These are phyloP conservation scores for Archaeoteleia sp. DNA, from an alignment of 2,888 invertebrate genomes.

Conservation along the genomic window DNA sequence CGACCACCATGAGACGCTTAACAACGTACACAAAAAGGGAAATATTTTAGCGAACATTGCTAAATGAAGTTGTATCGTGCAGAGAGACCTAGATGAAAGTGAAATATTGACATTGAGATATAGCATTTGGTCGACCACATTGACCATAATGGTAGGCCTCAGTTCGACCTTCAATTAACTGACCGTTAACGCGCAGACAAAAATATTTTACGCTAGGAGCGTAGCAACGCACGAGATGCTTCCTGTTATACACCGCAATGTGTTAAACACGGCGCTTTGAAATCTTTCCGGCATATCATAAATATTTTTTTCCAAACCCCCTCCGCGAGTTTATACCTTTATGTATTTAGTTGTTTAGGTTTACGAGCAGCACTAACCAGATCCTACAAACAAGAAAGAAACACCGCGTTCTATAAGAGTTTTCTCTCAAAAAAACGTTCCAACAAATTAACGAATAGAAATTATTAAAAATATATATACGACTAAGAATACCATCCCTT, in stretches of 20 bases:
- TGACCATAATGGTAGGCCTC: conserved; percentile 62
- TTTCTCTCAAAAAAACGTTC: too few relatives aligned
- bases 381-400: conserved; percentile 25
- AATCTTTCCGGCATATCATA: conserved; percentile 44
- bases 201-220: conserved; percentile 8
- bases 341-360: conserved; percentile 51
- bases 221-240: conserved; percentile 31
- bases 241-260: conserved; percentile 33
- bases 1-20: too few relatives aligned
- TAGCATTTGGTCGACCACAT: conserved; percentile 60
- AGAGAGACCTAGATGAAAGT: conserved; percentile 36
- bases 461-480: too few relatives aligned
- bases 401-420: too few relatives aligned
- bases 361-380: conserved; percentile 46
- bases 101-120: conserved; percentile 45
- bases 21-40: neutral
- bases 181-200: conserved; percentile 20
- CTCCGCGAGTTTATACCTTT: conserved; percentile 54
- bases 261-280: conserved; percentile 28
- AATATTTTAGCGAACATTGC: conserved; percentile 8
- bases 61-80: conserved; percentile 27
- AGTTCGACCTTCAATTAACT: conserved; percentile 55
- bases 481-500: too few relatives aligned
- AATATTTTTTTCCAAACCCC: conserved; percentile 53
- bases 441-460: too few relatives aligned